Conservation (phyloP, 2,797 vertebrate species). For the Acrossocheilus fasciatus region DNA sequence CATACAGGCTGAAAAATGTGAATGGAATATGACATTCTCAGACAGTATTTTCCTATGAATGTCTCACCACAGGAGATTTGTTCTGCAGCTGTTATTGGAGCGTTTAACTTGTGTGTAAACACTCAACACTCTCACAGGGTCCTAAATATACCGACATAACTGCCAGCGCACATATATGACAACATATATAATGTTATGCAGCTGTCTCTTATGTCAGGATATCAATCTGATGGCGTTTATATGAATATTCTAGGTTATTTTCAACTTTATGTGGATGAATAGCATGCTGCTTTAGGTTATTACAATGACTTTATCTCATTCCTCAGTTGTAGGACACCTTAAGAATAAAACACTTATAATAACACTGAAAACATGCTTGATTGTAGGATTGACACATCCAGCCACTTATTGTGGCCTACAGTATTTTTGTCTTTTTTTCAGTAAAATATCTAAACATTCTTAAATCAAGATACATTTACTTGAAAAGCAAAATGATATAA, state of each 20-base stretch:
- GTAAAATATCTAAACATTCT: no score
- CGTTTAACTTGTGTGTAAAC: background rate
- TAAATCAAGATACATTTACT: no score
- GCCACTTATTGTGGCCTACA: no score
- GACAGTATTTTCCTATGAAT: background rate
- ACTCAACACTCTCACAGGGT: background rate
- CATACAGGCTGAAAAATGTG: background rate
- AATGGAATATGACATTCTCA: constrained; percentile 9
- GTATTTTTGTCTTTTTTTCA: no score
- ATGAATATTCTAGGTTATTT: background rate
- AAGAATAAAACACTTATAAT: background rate
- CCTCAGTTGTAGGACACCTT: background rate
- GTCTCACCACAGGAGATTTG: background rate
- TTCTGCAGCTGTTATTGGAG: background rate
- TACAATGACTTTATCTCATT: background rate
- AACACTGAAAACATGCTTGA: background rate
- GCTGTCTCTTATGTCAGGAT: background rate
- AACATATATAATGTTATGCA: background rate
- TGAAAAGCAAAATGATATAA: no score
- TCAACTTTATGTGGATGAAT: background rate
- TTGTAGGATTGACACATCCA: background rate
- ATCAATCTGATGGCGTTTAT: constrained; percentile 30
- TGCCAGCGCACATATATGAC: background rate
- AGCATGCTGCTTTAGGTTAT: background rate
- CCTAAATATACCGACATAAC: background rate